phyloP scores from a whole-genome alignment of 1,140 invertebrate species.

The Drosophila micromelanica region DNA sequence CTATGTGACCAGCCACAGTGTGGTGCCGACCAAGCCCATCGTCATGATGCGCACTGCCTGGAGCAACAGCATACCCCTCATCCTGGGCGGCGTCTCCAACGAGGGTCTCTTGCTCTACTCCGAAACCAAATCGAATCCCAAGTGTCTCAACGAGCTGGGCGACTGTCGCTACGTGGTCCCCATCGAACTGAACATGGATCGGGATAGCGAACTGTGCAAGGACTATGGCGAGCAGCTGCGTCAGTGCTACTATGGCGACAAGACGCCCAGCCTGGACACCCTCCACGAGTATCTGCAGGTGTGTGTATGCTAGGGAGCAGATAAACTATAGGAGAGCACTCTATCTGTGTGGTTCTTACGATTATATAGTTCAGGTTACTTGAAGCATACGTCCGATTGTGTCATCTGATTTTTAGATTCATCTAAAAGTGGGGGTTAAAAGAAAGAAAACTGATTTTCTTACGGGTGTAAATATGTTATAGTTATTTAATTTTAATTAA shows the following conservation, averaged over 20 bases:
- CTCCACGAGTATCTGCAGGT: constrained; percentile 79
- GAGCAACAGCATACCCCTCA: constrained; percentile 84
- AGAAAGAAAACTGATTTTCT: too few relatives aligned
- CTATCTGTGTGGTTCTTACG: neutral
- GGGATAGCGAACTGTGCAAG: constrained; percentile 72
- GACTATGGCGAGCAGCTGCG: constrained; percentile 75
- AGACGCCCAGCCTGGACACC: constrained; percentile 77
- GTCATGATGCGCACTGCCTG: constrained; percentile 83
- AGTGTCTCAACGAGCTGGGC: constrained; percentile 75
- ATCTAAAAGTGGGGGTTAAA: neutral
- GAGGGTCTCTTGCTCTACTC: constrained; percentile 83
- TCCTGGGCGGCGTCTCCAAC: constrained; percentile 83
- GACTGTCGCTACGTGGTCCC: constrained; percentile 79
- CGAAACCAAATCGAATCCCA: constrained; percentile 77
- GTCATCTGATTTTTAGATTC: neutral
- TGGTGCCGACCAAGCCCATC: constrained; percentile 76
- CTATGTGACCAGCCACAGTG: constrained; percentile 67
- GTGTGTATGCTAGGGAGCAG: neutral
- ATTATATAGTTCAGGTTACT: neutral
- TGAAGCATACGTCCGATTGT: neutral
- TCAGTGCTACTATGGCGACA: constrained; percentile 74
- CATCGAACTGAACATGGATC: constrained; percentile 75
- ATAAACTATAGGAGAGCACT: neutral
- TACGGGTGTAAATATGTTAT: too few relatives aligned
- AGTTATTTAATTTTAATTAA: too few relatives aligned